A percentile compares a stretch with the other conserved stretches of the same genome.
Evolutionary conservation across 1,140 invertebrate genomes (phyloP).

Genomic region (Pseudomyrmex flavicornis): DNA sequence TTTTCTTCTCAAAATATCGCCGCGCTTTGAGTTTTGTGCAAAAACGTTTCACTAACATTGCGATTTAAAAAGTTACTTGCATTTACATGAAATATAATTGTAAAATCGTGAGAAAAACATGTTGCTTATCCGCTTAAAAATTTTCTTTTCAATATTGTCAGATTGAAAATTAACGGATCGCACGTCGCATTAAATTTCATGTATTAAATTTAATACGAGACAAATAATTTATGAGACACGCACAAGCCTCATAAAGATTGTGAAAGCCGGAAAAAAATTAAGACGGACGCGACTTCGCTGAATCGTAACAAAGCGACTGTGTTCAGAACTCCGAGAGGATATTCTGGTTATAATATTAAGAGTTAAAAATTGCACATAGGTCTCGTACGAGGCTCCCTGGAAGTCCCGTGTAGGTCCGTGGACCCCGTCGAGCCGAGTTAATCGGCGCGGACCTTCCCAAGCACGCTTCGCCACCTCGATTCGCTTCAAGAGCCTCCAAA

Average conservation of each 20-base stretch:
- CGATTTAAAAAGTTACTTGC: no score
- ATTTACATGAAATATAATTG: no score
- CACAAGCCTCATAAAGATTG: neutral
- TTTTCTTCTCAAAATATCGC: neutral
- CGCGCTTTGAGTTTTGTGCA: neutral
- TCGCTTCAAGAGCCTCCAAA: slow-evolving; percentile 64
- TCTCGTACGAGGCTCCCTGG: slow-evolving; percentile 1
- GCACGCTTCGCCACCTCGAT: slow-evolving; percentile 73
- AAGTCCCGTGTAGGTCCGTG: slow-evolving; percentile 34
- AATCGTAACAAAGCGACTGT: slow-evolving; percentile 26
- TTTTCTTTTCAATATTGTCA: no score
- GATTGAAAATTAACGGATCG: neutral
- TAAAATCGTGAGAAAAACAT: no score
- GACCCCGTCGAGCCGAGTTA: slow-evolving; percentile 71
- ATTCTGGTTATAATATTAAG: slow-evolving; percentile 53
- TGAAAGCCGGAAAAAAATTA: neutral
- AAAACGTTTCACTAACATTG: no score
- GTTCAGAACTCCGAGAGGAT: neutral
- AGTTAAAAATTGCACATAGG: slow-evolving; percentile 69
- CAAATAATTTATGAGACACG: neutral
- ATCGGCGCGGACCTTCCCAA: slow-evolving; percentile 75
- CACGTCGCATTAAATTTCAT: no score
- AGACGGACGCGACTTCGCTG: slow-evolving; percentile 18
- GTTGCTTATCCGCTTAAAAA: neutral
- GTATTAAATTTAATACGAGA: neutral